Evolutionary conservation across 2,113 vertebrate species (phyloP).

Genomic region (Perca schrenkii): DNA sequence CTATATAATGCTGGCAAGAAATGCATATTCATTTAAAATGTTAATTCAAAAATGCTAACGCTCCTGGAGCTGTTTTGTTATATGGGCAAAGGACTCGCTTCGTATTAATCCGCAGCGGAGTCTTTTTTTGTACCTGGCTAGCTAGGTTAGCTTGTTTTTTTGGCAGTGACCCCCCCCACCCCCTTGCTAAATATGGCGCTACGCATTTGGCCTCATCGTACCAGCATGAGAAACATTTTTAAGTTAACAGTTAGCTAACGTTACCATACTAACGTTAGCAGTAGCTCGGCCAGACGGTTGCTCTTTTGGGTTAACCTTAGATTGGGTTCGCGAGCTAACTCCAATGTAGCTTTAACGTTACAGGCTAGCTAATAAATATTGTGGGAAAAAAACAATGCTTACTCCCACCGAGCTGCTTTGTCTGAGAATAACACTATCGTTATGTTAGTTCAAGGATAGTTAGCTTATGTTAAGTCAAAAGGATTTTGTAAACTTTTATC

Average conservation of each 20-base stretch:
- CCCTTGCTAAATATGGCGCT: slow-evolving; percentile 67
- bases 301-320: not conserved
- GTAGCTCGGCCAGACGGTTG: not conserved
- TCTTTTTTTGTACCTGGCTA: slow-evolving; percentile 48
- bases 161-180: slow-evolving; percentile 33
- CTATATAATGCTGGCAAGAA: not conserved
- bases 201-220: slow-evolving; percentile 33
- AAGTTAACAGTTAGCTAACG: slow-evolving; percentile 38
- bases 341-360: slow-evolving; percentile 6
- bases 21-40: slow-evolving; percentile 18
- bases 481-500: not conserved
- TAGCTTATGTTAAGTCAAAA: not conserved
- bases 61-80: not conserved
- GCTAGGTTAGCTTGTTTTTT: slow-evolving; percentile 49
- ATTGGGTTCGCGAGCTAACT: slow-evolving; percentile 1
- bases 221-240: slow-evolving; percentile 38
- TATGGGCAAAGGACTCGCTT: not conserved
- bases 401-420: not conserved
- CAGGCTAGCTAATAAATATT: not conserved
- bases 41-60: not conserved
- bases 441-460: not conserved
- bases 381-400: not conserved
- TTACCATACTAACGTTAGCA: slow-evolving; percentile 32
- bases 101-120: slow-evolving; percentile 64
- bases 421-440: not conserved